Conservation (phyloP, 2,113 vertebrate species). For the Electrona antarctica region DNA sequence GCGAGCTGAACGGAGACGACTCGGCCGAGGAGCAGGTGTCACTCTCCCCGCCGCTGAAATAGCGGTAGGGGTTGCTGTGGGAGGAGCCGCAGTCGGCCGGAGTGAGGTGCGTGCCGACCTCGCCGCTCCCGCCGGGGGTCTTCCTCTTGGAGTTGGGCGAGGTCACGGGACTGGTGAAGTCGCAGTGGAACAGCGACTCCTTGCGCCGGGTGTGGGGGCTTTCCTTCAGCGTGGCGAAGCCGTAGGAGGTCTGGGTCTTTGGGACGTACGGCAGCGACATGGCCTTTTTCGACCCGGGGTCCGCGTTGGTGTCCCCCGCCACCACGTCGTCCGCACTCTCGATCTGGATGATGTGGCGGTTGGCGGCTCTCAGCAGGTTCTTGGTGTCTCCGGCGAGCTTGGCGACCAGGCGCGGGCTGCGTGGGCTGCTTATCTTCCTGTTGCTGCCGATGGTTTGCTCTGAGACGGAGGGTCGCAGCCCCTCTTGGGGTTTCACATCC, state of each 20-base stretch:
- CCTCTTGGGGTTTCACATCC: constrained; percentile 69
- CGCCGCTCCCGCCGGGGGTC: constrained; percentile 60
- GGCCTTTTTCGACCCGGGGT: constrained; percentile 89
- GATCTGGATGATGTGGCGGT: constrained; percentile 94
- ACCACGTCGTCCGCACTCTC: constrained; percentile 91
- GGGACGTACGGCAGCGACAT: constrained; percentile 93
- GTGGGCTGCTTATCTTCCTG: constrained; percentile 83
- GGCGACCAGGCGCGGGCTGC: constrained; percentile 85
- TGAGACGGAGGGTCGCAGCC: constrained; percentile 74
- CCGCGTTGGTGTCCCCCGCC: constrained; percentile 81
- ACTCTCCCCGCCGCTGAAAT: constrained; percentile 93
- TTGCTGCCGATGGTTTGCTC: constrained; percentile 83
- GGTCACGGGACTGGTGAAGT: constrained; percentile 86
- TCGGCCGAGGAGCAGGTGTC: constrained; percentile 96
- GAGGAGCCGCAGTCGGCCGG: constrained; percentile 80
- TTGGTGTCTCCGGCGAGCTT: constrained; percentile 85
- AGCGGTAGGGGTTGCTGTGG: constrained; percentile 89
- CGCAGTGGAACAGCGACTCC: constrained; percentile 94
- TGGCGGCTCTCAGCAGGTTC: constrained; percentile 83
- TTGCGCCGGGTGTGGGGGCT: constrained; percentile 95
- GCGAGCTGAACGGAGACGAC: constrained; percentile 93
- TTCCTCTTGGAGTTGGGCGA: constrained; percentile 86
- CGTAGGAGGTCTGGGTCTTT: constrained; percentile 94
- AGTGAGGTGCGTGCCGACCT: constrained; percentile 72
- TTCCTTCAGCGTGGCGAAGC: constrained; percentile 91